Evolutionary conservation across 2,797 vertebrate genomes (phyloP).

Genomic region (Anomalospiza imberbis): DNA sequence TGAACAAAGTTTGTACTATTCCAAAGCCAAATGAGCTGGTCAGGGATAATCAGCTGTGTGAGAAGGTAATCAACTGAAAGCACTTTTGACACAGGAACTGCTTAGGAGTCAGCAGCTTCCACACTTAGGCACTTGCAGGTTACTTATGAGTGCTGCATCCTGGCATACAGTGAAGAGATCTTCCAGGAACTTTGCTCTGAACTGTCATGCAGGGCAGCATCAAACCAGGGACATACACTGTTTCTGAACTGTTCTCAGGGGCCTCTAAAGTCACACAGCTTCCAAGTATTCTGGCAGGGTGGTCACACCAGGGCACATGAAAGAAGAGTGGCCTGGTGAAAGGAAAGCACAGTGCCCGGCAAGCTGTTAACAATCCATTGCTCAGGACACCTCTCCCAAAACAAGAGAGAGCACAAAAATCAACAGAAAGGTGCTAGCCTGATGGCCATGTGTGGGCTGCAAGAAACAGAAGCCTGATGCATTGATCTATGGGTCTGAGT

Average conservation of each 20-base stretch:
- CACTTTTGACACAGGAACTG: background rate
- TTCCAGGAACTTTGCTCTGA: background rate
- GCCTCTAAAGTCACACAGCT: background rate
- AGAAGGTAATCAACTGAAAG: background rate
- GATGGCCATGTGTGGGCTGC: background rate
- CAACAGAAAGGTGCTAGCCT: background rate
- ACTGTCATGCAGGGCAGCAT: background rate
- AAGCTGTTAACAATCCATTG: background rate
- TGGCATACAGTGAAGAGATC: background rate
- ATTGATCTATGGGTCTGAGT: background rate
- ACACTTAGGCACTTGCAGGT: background rate
- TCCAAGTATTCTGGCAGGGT: background rate
- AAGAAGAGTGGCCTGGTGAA: background rate
- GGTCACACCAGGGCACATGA: background rate
- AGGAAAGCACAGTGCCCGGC: background rate
- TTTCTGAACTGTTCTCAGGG: background rate
- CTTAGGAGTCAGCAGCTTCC: background rate
- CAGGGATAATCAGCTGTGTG: background rate
- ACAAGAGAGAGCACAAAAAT: background rate
- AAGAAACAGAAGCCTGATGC: background rate
- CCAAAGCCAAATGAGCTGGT: background rate
- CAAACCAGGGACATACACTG: fast-evolving
- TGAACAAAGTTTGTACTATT: background rate
- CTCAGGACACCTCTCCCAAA: background rate
- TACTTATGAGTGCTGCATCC: background rate